Evolutionary conservation across 2,797 vertebrate genomes (phyloP).

Genomic region (Darevskia nairensis): DNA sequence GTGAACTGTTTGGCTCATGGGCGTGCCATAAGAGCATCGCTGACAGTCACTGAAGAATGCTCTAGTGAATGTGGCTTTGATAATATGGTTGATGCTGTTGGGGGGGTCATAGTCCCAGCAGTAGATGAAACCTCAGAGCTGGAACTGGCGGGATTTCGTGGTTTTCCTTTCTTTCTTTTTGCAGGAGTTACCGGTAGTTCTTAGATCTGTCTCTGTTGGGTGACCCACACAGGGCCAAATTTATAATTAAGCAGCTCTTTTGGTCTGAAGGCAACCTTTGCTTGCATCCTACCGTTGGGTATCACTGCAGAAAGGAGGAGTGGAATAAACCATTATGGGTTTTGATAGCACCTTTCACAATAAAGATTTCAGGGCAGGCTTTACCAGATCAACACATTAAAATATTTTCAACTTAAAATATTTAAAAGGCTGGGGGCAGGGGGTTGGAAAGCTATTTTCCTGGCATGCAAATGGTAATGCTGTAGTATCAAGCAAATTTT

Average conservation of each 20-base stretch:
- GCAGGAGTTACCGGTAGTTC: neutral
- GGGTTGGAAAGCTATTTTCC: neutral
- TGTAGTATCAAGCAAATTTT: neutral
- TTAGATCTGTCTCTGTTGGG: neutral
- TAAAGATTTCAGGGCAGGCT: neutral
- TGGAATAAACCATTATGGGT: neutral
- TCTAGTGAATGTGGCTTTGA: neutral
- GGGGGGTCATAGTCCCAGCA: neutral
- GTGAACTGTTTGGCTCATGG: neutral
- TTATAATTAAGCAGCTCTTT: neutral
- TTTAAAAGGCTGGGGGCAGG: neutral
- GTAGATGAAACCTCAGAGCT: neutral
- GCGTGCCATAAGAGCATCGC: neutral
- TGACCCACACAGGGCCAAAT: neutral
- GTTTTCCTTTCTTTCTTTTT: neutral
- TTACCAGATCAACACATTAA: neutral
- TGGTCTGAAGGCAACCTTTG: too few relatives aligned
- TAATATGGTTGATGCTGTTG: neutral
- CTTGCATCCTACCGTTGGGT: neutral
- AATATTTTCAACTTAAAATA: neutral
- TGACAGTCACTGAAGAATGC: neutral
- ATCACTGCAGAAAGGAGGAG: neutral
- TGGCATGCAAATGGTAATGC: neutral
- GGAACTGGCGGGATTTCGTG: neutral
- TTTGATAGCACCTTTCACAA: neutral